Evolutionary conservation across 2,113 vertebrate species (phyloP).

Genomic region (Natator depressus): DNA sequence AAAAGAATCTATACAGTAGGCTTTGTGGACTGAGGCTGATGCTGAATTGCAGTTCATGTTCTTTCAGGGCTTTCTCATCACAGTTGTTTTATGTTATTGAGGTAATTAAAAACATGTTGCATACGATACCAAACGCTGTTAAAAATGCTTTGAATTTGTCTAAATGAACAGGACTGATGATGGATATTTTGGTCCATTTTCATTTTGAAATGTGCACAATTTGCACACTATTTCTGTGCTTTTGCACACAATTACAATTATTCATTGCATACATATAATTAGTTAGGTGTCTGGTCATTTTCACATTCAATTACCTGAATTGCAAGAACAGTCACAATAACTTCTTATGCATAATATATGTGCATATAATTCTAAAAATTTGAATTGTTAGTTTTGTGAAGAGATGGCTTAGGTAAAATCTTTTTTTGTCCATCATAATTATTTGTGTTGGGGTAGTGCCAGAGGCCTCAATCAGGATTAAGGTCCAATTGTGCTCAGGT

Average conservation of each 20-base stretch:
- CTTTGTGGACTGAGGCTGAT: not conserved
- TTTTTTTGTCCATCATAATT: not conserved
- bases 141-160: not conserved
- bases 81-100: not conserved
- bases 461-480: not conserved
- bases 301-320: not conserved
- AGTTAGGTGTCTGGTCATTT: not conserved
- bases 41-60: not conserved
- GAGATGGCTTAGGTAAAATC: not conserved
- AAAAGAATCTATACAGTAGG: not conserved
- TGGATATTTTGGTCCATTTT: not conserved
- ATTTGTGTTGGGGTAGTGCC: not conserved
- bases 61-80: not conserved
- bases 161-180: not conserved
- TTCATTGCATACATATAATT: not conserved
- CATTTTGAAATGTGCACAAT: not conserved
- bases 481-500: not conserved
- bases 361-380: not conserved
- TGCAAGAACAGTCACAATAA: not conserved
- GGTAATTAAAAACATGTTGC: not conserved
- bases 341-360: not conserved
- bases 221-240: not conserved
- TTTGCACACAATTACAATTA: not conserved
- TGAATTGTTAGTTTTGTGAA: not conserved
- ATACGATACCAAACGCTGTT: not conserved